Evolutionary conservation across 2,797 vertebrate species (phyloP).

Genomic region (Xiphorhynchus erythropygius): DNA sequence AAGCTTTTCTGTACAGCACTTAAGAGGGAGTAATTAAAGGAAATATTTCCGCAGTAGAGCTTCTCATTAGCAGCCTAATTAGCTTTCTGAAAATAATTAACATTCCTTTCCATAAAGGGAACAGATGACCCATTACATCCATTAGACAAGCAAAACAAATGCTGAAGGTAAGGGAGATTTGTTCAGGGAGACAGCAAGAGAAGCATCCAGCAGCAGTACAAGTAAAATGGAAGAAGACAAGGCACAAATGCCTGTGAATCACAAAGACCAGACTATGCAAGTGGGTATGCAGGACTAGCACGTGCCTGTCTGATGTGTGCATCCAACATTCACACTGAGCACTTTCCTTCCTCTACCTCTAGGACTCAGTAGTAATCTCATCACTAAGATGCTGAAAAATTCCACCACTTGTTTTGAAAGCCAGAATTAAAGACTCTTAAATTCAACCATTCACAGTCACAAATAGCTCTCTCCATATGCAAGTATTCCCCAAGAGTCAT

Average conservation of each 20-base stretch:
- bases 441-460: background rate
- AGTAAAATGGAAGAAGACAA: background rate
- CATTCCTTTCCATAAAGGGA: constrained; percentile 72
- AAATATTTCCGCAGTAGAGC: constrained; percentile 59
- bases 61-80: constrained; percentile 76
- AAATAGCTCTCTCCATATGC: background rate
- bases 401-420: background rate
- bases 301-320: background rate
- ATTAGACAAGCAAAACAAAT: constrained; percentile 61
- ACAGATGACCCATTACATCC: constrained; percentile 66
- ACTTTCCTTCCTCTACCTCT: background rate
- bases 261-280: background rate
- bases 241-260: background rate
- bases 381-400: background rate
- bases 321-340: background rate
- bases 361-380: background rate
- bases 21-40: constrained; percentile 74
- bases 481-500: background rate
- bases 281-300: background rate
- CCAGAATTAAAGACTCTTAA: background rate
- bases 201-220: background rate
- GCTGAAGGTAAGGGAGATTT: background rate
- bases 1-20: constrained; percentile 57
- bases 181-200: background rate
- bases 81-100: constrained; percentile 79